These are phyloP conservation scores for Regulus satrapa DNA, from an alignment of 2,113 vertebrate species.

Conservation along the genomic window DNA sequence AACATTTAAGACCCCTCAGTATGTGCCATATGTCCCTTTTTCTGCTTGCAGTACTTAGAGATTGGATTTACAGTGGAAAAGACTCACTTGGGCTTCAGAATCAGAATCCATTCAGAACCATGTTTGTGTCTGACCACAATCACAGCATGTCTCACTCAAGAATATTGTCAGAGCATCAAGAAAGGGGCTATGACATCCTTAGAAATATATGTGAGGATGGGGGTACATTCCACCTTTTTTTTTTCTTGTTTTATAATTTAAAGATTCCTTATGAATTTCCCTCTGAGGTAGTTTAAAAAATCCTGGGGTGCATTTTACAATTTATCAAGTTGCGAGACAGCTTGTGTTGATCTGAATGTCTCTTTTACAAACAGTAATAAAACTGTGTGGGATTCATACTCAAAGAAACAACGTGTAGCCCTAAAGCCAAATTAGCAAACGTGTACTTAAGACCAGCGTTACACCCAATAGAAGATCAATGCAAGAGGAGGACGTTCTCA, in stretches of 20 bases:
- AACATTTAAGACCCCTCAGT: neutral
- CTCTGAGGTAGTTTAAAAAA: neutral
- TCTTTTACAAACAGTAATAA: neutral
- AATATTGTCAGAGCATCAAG: neutral
- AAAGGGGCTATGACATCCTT: neutral
- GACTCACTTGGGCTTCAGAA: neutral
- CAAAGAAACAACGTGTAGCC: neutral
- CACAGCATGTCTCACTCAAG: neutral
- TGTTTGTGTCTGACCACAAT: neutral
- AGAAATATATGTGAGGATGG: neutral
- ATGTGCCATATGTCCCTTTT: neutral
- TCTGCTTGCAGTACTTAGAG: neutral
- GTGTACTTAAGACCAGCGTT: neutral
- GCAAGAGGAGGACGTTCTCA: neutral
- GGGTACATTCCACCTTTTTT: neutral
- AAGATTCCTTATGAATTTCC: neutral
- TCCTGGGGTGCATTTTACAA: neutral
- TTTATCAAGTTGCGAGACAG: neutral
- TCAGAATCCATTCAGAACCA: neutral
- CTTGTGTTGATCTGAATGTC: neutral
- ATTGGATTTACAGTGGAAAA: neutral
- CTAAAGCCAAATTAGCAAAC: neutral
- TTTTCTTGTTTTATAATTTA: neutral
- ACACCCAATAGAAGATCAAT: neutral
- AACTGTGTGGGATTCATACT: neutral